Percentiles rank a stretch among this genome's conserved stretches.
phyloP scores from a whole-genome alignment of 2,113 vertebrate genomes.

The Limnothrissa miodon region DNA sequence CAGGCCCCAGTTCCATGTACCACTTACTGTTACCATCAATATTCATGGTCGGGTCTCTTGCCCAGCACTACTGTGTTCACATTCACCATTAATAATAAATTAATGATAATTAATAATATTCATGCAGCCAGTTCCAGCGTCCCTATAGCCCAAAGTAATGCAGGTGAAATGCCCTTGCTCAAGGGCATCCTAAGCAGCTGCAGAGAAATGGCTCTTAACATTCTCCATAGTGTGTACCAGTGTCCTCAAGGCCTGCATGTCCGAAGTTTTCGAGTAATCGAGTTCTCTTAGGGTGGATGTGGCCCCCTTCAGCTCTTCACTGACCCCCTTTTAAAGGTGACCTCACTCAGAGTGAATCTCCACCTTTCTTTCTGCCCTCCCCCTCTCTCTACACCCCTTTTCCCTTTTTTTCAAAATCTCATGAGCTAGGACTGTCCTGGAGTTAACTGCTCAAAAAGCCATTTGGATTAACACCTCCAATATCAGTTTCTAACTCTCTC shows the following conservation, averaged over 20 bases:
- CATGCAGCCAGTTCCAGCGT: slow-evolving; percentile 13
- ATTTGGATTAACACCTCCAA: neutral
- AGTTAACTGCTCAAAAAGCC: neutral
- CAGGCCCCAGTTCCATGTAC: neutral
- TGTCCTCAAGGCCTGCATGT: neutral
- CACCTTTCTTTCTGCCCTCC: neutral
- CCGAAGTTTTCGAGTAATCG: slow-evolving; percentile 1
- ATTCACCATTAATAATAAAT: no score
- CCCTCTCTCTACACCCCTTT: neutral
- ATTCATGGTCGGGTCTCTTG: slow-evolving; percentile 20
- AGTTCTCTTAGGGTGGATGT: neutral
- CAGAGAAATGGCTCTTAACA: slow-evolving; percentile 25
- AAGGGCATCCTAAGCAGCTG: slow-evolving; percentile 41
- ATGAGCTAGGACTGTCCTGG: neutral
- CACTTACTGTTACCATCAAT: slow-evolving; percentile 21
- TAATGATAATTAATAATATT: no score
- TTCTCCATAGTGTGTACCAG: slow-evolving; percentile 20
- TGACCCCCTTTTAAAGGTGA: neutral
- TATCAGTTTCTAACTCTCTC: slow-evolving; percentile 7
- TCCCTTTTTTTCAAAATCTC: neutral
- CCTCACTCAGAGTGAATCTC: neutral
- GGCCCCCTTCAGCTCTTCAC: neutral
- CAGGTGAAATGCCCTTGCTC: slow-evolving; percentile 43
- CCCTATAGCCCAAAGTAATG: slow-evolving; percentile 30
- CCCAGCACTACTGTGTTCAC: neutral